Evolutionary conservation across 1,140 invertebrate genomes (phyloP), one percentile per base, ranked within the genome.

Genomic region (Phymorhynchus buccinoides): DNA sequence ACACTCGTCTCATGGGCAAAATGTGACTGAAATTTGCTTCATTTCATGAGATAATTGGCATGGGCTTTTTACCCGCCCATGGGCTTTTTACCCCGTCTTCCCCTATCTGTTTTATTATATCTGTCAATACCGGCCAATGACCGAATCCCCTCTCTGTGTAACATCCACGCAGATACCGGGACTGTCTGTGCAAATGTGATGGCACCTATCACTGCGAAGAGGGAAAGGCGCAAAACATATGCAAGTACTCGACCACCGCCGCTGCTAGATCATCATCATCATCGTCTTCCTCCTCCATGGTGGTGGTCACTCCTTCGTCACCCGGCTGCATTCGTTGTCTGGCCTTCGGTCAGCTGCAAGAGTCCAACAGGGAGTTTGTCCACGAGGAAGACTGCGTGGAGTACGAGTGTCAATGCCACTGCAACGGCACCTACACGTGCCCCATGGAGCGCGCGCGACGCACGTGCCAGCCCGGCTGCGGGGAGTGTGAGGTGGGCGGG

Each of bases 381-480:
- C 87, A 89, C 82, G 83, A 86, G 44, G 88, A 89, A 27, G 89
- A 86, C 27, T 91, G 90, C 73, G 71, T 87, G 27, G 89, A 89
- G 78, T 90, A 88, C 84, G 88, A 87, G 30, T 91, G 90, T 71
- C 82, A 89, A 32, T 91, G 90, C 77, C 71, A 83, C 27, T 91
- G 89, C 83, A 86, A 89, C 84, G 90, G 89, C 71, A 81, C 80
- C 9, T 91, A 86, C 86, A 82, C 84, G 7, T 91, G 90, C 85
- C 90, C 90, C 0, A 79, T 85, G n/a, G 85, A 87, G 39, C 85
- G 86, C 66, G 85, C 86, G 1, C 85, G 84, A 68, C 85, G 89
- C 52, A 88, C 84, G 6, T 90, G 90, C 52, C 79, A 73, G 37
- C 85, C 86, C 18, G 87, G 87, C 30, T 87, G 88, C 32, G 84